Evolutionary conservation across 2,888 invertebrate species (phyloP), one percentile per base, ranked within the genome.

Genomic region (Diarsia rubi): DNA sequence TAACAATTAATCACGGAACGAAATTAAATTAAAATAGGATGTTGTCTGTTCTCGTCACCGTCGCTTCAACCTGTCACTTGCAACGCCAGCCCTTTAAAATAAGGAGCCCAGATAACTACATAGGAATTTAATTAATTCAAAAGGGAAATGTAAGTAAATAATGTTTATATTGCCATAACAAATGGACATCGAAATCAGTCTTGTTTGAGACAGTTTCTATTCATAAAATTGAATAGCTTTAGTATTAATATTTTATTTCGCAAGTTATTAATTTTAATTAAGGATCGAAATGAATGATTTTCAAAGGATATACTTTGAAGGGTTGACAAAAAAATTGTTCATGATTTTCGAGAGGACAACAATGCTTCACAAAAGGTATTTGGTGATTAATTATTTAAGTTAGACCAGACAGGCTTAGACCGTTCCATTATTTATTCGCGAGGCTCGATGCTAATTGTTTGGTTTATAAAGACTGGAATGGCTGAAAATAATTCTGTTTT

Each of bases 101-200:
- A 87, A 85, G 84, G 88, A 84, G 57, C 27, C 72, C 85, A 82
- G 83, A 87, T 84, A 89, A 88, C 90, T 91, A 64, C 64, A 64
- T 45, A 92, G 89, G 90, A 93, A 93, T 93, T 93, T 92, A 93
- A 94, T 94, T 94, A 95, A 93, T 93, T 89, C 90, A 88, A 91
- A 92, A 89, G 90, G 89, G 89, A 76, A 86, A 80, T n/a, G 68
- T 64, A 75, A 73, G 87, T 86, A 91, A 91, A 92, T 91, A 91
- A 89, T 89, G 90, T 88, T 90, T 77, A 90, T 77, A 81, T 73
- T 79, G 59, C 77, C 69, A 88, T 89, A 89, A 91, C 88, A 89
- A 90, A 90, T 84, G 81, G 70, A 64, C 78, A 79, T 57, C 63
- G 54, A 82, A 82, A 84, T 86, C 82, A 77, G 82, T 82, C 85